Percentiles rank a stretch among this genome's conserved stretches.
These are phyloP conservation scores for Drosophila virilis DNA, from an alignment of 1,140 invertebrate species.

Conservation along the genomic window DNA sequence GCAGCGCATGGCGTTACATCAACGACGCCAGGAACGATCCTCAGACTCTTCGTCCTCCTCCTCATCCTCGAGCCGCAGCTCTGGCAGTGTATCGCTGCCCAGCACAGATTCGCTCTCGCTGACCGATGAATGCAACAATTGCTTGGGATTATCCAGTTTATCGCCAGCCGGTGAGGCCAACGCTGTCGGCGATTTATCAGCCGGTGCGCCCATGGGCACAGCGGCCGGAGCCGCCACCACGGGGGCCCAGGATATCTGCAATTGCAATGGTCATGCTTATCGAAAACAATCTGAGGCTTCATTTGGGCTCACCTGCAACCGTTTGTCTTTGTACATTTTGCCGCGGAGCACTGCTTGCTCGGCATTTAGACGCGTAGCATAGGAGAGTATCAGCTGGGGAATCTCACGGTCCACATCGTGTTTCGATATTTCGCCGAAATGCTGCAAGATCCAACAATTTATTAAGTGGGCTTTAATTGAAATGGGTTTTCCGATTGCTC, in stretches of 20 bases:
- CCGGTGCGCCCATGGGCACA: slow-evolving; percentile 61
- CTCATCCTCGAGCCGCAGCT: slow-evolving; percentile 81
- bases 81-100: slow-evolving; percentile 74
- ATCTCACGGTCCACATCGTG: slow-evolving; percentile 82
- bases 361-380: slow-evolving; percentile 83
- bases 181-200: slow-evolving; percentile 43
- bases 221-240: slow-evolving; percentile 59
- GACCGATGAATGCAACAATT: slow-evolving; percentile 59
- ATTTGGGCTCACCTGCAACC: slow-evolving; percentile 65
- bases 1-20: slow-evolving; percentile 64
- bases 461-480: not conserved
- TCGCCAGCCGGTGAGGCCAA: slow-evolving; percentile 11
- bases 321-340: slow-evolving; percentile 83
- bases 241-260: slow-evolving; percentile 78
- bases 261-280: not conserved
- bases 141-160: slow-evolving; percentile 58
- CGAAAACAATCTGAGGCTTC: not conserved
- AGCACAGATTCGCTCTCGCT: slow-evolving; percentile 73
- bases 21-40: slow-evolving; percentile 84
- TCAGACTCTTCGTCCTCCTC: slow-evolving; percentile 83
- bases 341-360: slow-evolving; percentile 83
- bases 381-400: slow-evolving; percentile 79
- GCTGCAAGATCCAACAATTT: slow-evolving; percentile 38
- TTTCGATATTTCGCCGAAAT: slow-evolving; percentile 84
- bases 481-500: slow-evolving; percentile 1